These are phyloP conservation scores for Synchiropus splendidus DNA, from an alignment of 2,113 vertebrate species.

Conservation along the genomic window DNA sequence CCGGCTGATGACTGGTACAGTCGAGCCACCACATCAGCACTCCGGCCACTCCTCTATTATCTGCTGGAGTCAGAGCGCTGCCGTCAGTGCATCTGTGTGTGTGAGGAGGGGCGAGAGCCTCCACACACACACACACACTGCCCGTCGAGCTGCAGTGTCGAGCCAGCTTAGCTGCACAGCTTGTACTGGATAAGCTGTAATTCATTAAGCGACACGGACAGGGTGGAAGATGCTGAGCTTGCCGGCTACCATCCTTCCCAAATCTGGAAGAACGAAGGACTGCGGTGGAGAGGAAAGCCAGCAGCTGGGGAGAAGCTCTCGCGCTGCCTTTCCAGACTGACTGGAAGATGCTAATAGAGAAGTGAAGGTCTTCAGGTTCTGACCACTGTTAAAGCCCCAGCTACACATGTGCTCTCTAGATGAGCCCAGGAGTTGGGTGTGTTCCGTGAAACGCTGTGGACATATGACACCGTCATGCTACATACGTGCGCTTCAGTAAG, in stretches of 20 bases:
- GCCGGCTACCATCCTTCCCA: conserved; percentile 28
- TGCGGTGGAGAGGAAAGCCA: conserved; percentile 7
- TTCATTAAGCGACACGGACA: conserved; percentile 58
- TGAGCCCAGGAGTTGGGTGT: too few species aligned
- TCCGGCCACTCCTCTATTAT: conserved; percentile 31
- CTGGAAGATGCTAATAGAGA: too few species aligned
- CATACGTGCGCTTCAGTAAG: too few species aligned
- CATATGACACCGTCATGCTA: too few species aligned
- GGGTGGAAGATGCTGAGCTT: conserved; percentile 62
- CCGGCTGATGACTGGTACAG: too few species aligned
- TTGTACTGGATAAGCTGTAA: conserved; percentile 61
- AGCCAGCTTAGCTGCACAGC: conserved; percentile 60
- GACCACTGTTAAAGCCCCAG: too few species aligned
- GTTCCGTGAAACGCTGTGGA: too few species aligned
- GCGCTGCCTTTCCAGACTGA: too few species aligned
- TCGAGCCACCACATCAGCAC: conserved; percentile 13
- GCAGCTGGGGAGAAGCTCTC: conserved; percentile 23
- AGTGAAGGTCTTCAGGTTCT: too few species aligned
- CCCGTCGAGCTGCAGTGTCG: conserved; percentile 35
- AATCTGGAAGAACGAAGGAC: too few species aligned
- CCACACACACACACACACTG: conserved; percentile 34
- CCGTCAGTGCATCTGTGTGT: conserved; percentile 28
- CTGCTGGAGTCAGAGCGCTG: conserved; percentile 21
- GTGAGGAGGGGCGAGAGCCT: conserved; percentile 38
- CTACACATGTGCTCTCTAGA: too few species aligned